phyloP scores from a whole-genome alignment of 2,113 vertebrate species.

The Chinchilla lanigera region DNA sequence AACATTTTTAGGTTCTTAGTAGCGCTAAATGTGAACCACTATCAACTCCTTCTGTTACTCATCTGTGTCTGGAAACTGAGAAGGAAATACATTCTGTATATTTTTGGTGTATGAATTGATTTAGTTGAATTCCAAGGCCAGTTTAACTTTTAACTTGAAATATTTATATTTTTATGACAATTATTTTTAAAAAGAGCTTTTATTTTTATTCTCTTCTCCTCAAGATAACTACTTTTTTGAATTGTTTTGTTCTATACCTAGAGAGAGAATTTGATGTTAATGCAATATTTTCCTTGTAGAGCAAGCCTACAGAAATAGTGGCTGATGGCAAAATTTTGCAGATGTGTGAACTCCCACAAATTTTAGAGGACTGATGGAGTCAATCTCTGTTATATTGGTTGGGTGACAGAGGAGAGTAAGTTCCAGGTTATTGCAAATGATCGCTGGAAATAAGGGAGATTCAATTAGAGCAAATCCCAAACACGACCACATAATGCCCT shows the following conservation, averaged over 20 bases:
- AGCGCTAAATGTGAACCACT: constrained; percentile 54
- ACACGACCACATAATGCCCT: neutral
- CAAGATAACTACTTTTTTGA: neutral
- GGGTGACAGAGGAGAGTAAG: neutral
- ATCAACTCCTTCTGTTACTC: constrained; percentile 47
- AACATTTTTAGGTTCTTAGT: constrained; percentile 46
- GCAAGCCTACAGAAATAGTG: constrained; percentile 24
- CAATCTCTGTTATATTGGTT: neutral
- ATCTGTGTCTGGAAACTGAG: constrained; percentile 35
- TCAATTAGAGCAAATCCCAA: constrained; percentile 14
- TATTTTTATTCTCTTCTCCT: constrained; percentile 29
- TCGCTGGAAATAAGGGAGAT: neutral
- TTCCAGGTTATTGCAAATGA: neutral
- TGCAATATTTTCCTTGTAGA: neutral
- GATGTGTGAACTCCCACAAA: constrained; percentile 24
- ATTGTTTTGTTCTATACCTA: constrained; percentile 36
- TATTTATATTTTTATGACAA: constrained; percentile 58
- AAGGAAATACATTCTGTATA: constrained; percentile 49
- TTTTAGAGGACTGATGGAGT: neutral
- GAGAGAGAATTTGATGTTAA: neutral
- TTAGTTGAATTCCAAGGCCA: constrained; percentile 42
- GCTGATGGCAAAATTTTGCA: neutral
- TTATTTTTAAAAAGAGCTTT: constrained; percentile 44
- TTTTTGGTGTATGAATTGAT: constrained; percentile 41
- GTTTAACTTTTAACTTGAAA: constrained; percentile 41